These are phyloP conservation scores for Girardinus metallicus DNA, from an alignment of 2,797 vertebrate species.

Conservation along the genomic window DNA sequence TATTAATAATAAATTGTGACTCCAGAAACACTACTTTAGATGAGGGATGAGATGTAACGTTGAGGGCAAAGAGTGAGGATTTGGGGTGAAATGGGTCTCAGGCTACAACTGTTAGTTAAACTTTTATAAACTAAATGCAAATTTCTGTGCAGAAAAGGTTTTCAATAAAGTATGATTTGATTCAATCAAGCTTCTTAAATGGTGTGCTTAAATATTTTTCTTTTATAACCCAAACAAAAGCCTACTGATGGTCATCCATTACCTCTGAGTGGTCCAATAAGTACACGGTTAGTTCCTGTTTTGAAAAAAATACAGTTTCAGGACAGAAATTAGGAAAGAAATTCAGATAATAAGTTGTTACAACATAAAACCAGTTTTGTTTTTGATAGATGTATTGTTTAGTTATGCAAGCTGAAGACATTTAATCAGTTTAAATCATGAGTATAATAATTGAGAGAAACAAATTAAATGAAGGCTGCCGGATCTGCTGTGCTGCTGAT, in stretches of 20 bases:
- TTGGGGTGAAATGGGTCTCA: not conserved
- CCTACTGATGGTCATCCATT: not conserved
- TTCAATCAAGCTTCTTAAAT: not conserved
- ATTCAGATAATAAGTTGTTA: not conserved
- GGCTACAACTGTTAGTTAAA: not conserved
- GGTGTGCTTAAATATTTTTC: not conserved
- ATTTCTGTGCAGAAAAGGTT: too few species aligned
- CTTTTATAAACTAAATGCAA: too few species aligned
- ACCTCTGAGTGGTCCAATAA: not conserved
- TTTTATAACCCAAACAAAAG: not conserved
- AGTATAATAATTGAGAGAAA: not conserved
- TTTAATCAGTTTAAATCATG: slow-evolving; percentile 14
- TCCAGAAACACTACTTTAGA: too few species aligned
- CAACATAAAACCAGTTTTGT: not conserved
- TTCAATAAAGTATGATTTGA: not conserved
- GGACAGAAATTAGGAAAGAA: not conserved
- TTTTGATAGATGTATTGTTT: not conserved
- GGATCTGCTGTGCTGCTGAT: not conserved
- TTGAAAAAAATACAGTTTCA: not conserved
- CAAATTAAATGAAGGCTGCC: not conserved
- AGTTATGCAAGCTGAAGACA: not conserved
- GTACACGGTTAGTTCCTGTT: not conserved
- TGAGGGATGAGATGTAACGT: not conserved
- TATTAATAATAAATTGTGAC: too few species aligned
- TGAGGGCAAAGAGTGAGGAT: too few species aligned